phyloP scores from a whole-genome alignment of 2,888 invertebrate genomes.

The Monopis laevigella region DNA sequence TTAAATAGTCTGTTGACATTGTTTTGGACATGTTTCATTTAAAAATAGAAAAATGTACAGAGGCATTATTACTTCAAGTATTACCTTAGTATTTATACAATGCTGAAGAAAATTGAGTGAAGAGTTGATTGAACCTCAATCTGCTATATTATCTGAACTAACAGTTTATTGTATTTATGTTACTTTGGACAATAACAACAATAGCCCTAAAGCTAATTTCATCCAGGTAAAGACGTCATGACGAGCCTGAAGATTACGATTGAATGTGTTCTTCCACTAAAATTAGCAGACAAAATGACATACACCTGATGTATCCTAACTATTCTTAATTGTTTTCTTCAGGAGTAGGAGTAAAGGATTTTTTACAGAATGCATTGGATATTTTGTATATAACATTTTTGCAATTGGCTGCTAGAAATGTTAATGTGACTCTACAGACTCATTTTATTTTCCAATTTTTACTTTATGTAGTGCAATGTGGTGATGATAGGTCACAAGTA shows the following conservation, averaged over 20 bases:
- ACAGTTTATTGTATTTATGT: slow-evolving; percentile 79
- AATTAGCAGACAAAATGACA: slow-evolving; percentile 71
- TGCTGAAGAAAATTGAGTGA: slow-evolving; percentile 70
- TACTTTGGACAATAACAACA: slow-evolving; percentile 69
- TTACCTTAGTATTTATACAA: slow-evolving; percentile 79
- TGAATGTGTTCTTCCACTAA: slow-evolving; percentile 67
- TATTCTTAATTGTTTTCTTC: slow-evolving; percentile 42
- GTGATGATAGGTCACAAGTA: slow-evolving; percentile 74
- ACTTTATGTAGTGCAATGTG: slow-evolving; percentile 78
- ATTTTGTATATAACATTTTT: slow-evolving; percentile 77
- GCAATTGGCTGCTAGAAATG: slow-evolving; percentile 74
- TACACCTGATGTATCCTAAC: slow-evolving; percentile 63
- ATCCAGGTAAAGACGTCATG: slow-evolving; percentile 70
- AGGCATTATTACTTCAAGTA: slow-evolving; percentile 79
- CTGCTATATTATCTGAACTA: slow-evolving; percentile 77
- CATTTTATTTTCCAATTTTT: slow-evolving; percentile 85
- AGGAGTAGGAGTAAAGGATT: slow-evolving; percentile 64
- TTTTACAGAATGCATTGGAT: slow-evolving; percentile 71
- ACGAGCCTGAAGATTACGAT: slow-evolving; percentile 70
- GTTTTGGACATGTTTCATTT: slow-evolving; percentile 90
- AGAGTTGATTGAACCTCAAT: slow-evolving; percentile 82
- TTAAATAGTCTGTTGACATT: slow-evolving; percentile 84
- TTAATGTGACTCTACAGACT: slow-evolving; percentile 84
- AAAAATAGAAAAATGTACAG: slow-evolving; percentile 86
- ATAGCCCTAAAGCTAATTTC: slow-evolving; percentile 46